A percentile compares a stretch with the other conserved stretches of the same genome.
Evolutionary conservation across 2,113 vertebrate genomes (phyloP).

Genomic region (Saccopteryx bilineata): DNA sequence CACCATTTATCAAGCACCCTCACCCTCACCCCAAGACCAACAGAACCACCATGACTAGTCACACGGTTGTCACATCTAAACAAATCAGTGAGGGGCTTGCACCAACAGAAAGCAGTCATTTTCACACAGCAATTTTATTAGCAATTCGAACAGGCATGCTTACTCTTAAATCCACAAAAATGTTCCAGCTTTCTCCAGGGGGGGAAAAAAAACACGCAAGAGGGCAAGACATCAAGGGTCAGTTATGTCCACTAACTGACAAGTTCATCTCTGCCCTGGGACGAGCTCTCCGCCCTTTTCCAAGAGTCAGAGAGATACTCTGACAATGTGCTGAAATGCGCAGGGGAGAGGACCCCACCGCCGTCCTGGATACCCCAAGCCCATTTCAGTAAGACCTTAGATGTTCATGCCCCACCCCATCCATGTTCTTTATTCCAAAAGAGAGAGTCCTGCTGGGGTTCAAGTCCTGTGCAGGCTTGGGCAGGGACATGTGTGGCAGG

Average conservation of each 20-base stretch:
- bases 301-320: neutral
- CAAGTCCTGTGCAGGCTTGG: neutral
- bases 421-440: neutral
- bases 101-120: neutral
- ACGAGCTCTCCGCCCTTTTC: neutral
- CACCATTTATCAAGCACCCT: neutral
- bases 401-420: rapidly evolving
- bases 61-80: neutral
- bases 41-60: neutral
- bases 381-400: neutral
- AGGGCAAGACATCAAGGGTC: neutral
- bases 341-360: neutral
- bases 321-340: rapidly evolving
- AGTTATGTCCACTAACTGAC: neutral
- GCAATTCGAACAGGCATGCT: neutral
- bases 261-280: neutral
- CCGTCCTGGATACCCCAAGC: neutral
- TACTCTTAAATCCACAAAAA: neutral
- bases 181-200: neutral
- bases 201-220: neutral
- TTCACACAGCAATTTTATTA: neutral
- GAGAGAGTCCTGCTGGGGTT: neutral
- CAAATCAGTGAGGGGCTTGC: neutral
- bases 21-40: neutral
- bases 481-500: neutral